These are phyloP conservation scores for Pristiophorus japonicus DNA, from an alignment of 2,113 vertebrate genomes.

Conservation along the genomic window DNA sequence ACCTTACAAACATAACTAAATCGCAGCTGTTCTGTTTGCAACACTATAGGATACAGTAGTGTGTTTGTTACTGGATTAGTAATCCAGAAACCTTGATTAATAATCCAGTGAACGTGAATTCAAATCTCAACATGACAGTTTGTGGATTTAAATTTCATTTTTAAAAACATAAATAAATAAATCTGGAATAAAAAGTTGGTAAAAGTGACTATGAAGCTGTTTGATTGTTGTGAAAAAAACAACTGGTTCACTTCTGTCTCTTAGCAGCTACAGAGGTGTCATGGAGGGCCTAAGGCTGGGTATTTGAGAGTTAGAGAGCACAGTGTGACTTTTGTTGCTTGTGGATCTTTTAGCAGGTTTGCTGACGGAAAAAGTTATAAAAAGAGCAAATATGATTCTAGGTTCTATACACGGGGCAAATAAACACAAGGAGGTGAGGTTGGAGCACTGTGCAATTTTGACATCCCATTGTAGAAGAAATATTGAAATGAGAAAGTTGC, in stretches of 20 bases:
- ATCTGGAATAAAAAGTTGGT: neutral
- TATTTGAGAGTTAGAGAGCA: no score
- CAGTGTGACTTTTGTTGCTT: no score
- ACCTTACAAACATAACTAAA: neutral
- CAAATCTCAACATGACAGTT: neutral
- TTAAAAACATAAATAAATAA: neutral
- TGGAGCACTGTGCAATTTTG: neutral
- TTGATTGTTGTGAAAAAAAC: neutral
- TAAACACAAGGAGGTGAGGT: neutral
- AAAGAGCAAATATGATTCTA: neutral
- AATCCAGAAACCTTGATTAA: neutral
- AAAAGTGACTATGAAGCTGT: neutral
- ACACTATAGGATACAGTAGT: neutral
- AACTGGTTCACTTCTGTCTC: neutral
- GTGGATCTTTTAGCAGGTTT: neutral
- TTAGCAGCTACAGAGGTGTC: neutral
- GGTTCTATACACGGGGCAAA: neutral
- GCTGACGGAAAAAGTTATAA: neutral
- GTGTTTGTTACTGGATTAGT: neutral
- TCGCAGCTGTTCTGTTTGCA: neutral
- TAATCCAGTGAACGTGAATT: neutral
- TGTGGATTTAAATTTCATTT: neutral
- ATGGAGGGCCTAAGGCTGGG: neutral
- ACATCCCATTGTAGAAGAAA: neutral
- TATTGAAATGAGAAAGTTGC: neutral